Percentiles rank a stretch among this genome's conserved stretches.
Evolutionary conservation across 2,113 vertebrate genomes (phyloP).

Genomic region (Tautogolabrus adspersus): DNA sequence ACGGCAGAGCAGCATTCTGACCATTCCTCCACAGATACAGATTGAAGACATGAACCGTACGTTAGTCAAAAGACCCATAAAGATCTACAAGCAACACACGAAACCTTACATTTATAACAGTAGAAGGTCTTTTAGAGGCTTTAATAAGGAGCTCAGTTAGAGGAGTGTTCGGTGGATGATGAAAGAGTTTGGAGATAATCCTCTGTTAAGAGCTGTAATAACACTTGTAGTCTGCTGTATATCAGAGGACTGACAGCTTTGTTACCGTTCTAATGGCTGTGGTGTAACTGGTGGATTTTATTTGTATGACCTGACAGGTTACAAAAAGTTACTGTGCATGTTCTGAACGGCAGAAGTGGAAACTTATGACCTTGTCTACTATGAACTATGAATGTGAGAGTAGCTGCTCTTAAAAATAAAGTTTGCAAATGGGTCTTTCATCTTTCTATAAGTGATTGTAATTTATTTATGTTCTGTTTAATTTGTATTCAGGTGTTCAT

Average conservation of each 20-base stretch:
- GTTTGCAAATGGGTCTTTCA: too few relatives aligned
- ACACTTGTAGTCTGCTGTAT: slow-evolving; percentile 3
- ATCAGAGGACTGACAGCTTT: slow-evolving; percentile 32
- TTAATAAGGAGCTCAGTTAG: not conserved
- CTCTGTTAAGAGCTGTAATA: not conserved
- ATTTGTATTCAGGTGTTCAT: too few relatives aligned
- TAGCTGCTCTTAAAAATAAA: too few relatives aligned
- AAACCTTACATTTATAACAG: slow-evolving; percentile 2
- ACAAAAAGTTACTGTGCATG: not conserved
- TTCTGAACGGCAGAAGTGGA: not conserved
- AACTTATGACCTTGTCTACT: not conserved
- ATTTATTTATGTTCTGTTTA: too few relatives aligned
- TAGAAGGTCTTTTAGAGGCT: not conserved
- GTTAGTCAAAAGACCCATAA: slow-evolving; percentile 17
- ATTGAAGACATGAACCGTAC: slow-evolving; percentile 27
- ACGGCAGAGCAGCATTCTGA: slow-evolving; percentile 21
- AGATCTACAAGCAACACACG: not conserved
- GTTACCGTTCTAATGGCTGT: slow-evolving; percentile 6
- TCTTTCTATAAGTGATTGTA: too few relatives aligned
- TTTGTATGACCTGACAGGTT: slow-evolving; percentile 15
- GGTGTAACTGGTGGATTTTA: slow-evolving; percentile 4
- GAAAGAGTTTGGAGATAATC: slow-evolving; percentile 26
- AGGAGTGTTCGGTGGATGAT: slow-evolving; percentile 19
- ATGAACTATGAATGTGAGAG: too few relatives aligned
- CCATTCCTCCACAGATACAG: not conserved